Conservation (phyloP, 2,888 invertebrate species). For the Plagodis dolabraria region DNA sequence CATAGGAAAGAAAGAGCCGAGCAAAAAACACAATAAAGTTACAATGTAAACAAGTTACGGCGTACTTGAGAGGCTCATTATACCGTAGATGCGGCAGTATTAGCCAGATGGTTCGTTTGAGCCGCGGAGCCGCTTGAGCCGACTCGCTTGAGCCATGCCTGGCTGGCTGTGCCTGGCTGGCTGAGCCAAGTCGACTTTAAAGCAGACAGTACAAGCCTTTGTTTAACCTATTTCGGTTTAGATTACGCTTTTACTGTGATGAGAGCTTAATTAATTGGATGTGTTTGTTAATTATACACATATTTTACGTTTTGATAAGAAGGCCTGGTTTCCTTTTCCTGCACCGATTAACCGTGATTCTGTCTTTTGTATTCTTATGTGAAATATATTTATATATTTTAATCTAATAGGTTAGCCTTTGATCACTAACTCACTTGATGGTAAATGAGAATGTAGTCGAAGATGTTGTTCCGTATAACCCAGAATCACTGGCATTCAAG, state of each 20-base stretch:
- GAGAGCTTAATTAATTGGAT: constrained; percentile 71
- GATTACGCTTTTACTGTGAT: constrained; percentile 75
- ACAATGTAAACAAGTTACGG: constrained; percentile 85
- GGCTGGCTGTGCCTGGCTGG: constrained; percentile 37
- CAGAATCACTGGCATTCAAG: too few species aligned
- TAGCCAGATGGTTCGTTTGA: constrained; percentile 67
- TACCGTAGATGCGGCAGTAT: constrained; percentile 76
- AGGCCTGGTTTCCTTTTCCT: constrained; percentile 5
- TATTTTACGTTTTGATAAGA: constrained; percentile 19
- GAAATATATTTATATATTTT: too few species aligned
- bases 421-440: too few species aligned
- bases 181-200: constrained; percentile 45
- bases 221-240: constrained; percentile 83
- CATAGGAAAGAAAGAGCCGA: constrained; percentile 75
- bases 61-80: constrained; percentile 84
- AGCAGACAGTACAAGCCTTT: constrained; percentile 54
- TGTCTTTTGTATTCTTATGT: too few species aligned
- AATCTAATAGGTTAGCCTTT: too few species aligned
- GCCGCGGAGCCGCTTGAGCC: constrained; percentile 39
- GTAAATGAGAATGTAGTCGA: too few species aligned
- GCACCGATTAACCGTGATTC: background rate
- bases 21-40: constrained; percentile 84
- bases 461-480: too few species aligned
- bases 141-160: constrained; percentile 56
- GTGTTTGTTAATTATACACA: constrained; percentile 45